These are phyloP conservation scores for Trachelus troglodyta DNA, from an alignment of 2,888 invertebrate genomes.

Conservation along the genomic window DNA sequence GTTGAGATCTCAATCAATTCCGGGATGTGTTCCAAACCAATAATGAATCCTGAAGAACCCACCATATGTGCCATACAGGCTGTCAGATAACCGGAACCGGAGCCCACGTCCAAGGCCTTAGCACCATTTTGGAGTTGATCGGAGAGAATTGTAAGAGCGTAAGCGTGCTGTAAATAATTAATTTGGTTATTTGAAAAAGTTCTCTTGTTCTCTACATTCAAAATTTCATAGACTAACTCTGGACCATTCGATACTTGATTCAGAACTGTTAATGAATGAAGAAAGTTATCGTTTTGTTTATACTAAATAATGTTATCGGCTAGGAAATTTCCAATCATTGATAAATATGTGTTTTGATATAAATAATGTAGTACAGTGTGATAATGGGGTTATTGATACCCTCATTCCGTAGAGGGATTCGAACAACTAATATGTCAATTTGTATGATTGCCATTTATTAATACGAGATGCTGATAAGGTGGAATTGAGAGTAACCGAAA, in stretches of 20 bases:
- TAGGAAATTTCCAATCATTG: slow-evolving; percentile 34
- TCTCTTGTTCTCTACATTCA: not conserved
- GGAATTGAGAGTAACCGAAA: no score
- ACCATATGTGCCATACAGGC: slow-evolving; percentile 72
- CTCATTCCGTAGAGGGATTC: slow-evolving; percentile 28
- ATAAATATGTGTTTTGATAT: slow-evolving; percentile 27
- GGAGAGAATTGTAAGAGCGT: slow-evolving; percentile 86
- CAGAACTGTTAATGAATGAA: not conserved
- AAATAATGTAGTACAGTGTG: slow-evolving; percentile 25
- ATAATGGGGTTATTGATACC: slow-evolving; percentile 44
- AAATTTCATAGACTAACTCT: not conserved
- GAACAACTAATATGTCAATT: slow-evolving; percentile 11
- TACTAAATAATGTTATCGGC: not conserved
- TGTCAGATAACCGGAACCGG: slow-evolving; percentile 72
- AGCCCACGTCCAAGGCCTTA: slow-evolving; percentile 71
- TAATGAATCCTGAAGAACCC: slow-evolving; percentile 65
- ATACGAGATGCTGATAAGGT: no score
- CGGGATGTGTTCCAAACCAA: slow-evolving; percentile 71
- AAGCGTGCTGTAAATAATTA: slow-evolving; percentile 79
- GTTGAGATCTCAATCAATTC: slow-evolving; percentile 68
- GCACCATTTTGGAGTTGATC: slow-evolving; percentile 74
- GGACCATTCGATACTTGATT: no score
- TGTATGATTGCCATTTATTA: no score
- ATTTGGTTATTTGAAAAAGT: slow-evolving; percentile 2
- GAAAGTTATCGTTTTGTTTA: not conserved